Evolutionary conservation across 2,888 invertebrate species (phyloP).

Genomic region (Meliscaeva auricollis): DNA sequence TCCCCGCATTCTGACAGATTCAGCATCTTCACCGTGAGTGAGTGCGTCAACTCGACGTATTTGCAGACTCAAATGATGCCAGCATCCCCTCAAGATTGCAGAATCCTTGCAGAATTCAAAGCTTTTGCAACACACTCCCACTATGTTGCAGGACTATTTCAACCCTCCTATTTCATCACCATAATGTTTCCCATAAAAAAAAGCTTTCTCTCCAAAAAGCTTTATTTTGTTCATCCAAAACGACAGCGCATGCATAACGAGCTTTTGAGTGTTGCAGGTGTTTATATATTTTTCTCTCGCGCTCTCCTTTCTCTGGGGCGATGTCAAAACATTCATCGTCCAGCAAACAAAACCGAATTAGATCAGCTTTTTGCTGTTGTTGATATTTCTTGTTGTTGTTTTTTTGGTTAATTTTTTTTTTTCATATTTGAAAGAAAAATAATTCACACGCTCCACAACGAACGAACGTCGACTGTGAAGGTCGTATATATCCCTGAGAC

Average conservation of each 20-base stretch:
- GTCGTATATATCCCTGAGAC: slow-evolving; percentile 66
- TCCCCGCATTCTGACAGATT: slow-evolving; percentile 44
- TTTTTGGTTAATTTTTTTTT: slow-evolving; percentile 9
- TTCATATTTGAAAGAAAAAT: slow-evolving; percentile 52
- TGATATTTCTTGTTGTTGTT: slow-evolving; percentile 14
- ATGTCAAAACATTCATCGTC: slow-evolving; percentile 71
- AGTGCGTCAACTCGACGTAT: slow-evolving; percentile 60
- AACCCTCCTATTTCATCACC: too few relatives aligned
- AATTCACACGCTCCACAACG: slow-evolving; percentile 54
- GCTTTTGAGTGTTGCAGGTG: slow-evolving; percentile 71
- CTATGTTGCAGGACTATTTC: neutral
- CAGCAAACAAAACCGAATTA: slow-evolving; percentile 66
- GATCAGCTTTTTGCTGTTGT: slow-evolving; percentile 36
- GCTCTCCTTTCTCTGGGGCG: slow-evolving; percentile 55
- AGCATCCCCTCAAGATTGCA: slow-evolving; percentile 32
- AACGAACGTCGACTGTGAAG: slow-evolving; percentile 44
- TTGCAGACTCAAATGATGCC: slow-evolving; percentile 35
- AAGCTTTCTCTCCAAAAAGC: neutral
- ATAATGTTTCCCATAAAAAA: slow-evolving; percentile 55
- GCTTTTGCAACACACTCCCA: neutral
- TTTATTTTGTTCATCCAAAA: neutral
- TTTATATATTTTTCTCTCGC: slow-evolving; percentile 50
- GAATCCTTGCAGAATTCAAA: slow-evolving; percentile 27
- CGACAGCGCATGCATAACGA: slow-evolving; percentile 42
- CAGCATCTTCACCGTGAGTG: slow-evolving; percentile 25